Percentiles rank a stretch among this genome's conserved stretches.
These are phyloP conservation scores for Tragelaphus eurycerus DNA, from an alignment of 2,797 vertebrate species.

Conservation along the genomic window DNA sequence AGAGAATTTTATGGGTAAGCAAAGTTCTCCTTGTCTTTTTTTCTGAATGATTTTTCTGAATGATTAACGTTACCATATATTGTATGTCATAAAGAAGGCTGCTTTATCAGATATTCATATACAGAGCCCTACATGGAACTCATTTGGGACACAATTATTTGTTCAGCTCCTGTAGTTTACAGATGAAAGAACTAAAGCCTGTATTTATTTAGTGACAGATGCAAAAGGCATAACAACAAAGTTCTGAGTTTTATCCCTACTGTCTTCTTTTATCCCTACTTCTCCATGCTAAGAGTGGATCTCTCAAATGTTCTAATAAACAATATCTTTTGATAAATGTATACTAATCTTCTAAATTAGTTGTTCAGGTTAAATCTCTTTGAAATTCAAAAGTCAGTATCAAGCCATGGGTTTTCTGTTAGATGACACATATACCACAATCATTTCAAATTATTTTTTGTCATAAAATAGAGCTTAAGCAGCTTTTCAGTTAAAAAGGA, in stretches of 20 bases:
- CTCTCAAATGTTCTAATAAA: neutral
- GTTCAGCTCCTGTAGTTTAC: neutral
- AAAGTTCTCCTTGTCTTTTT: neutral
- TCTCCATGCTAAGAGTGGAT: neutral
- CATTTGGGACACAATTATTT: neutral
- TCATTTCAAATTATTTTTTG: neutral
- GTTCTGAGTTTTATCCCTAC: neutral
- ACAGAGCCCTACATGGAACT: neutral
- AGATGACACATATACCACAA: neutral
- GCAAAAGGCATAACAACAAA: neutral
- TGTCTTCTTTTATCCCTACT: neutral
- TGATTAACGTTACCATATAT: neutral
- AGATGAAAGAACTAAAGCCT: neutral
- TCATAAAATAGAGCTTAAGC: neutral
- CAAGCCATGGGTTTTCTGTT: neutral
- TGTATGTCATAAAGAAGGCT: neutral
- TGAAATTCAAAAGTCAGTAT: neutral
- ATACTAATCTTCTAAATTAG: neutral
- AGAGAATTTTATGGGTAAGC: neutral
- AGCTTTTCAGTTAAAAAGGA: neutral
- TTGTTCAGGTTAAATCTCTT: neutral
- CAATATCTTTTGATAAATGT: neutral
- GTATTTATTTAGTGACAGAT: neutral
- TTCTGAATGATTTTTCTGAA: neutral
- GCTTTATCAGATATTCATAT: neutral